phyloP scores from a whole-genome alignment of 2,113 vertebrate species.

The Microcebus lehilahytsara region DNA sequence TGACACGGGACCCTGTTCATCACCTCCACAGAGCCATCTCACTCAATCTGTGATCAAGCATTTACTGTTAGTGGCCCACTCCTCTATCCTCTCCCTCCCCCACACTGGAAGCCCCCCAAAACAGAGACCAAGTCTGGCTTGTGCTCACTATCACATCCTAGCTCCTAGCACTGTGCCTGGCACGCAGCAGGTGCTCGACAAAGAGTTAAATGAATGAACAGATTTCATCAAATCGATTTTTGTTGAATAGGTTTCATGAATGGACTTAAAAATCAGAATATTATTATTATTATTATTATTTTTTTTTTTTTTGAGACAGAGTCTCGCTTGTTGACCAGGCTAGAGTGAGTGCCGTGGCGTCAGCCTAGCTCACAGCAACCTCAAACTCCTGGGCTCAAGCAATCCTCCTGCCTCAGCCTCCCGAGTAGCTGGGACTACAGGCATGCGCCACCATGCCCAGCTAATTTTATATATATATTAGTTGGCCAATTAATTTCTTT shows the following conservation, averaged over 20 bases:
- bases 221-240: background rate
- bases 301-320: too few relatives aligned
- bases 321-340: too few relatives aligned
- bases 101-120: background rate
- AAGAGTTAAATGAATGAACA: background rate
- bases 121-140: background rate
- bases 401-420: too few relatives aligned
- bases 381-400: too few relatives aligned
- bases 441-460: too few relatives aligned
- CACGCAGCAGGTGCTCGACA: background rate
- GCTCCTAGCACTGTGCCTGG: background rate
- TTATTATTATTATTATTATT: too few relatives aligned
- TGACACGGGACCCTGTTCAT: background rate
- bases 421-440: too few relatives aligned
- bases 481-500: too few relatives aligned
- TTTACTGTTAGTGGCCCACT: background rate
- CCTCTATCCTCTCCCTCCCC: too few relatives aligned
- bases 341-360: too few relatives aligned
- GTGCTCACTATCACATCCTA: background rate
- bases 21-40: background rate
- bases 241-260: background rate
- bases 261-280: background rate
- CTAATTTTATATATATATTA: too few relatives aligned
- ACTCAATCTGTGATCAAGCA: fast-evolving
- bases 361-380: too few relatives aligned